These are phyloP conservation scores for Rhinogobius similis DNA, from an alignment of 2,113 vertebrate species.

Conservation along the genomic window DNA sequence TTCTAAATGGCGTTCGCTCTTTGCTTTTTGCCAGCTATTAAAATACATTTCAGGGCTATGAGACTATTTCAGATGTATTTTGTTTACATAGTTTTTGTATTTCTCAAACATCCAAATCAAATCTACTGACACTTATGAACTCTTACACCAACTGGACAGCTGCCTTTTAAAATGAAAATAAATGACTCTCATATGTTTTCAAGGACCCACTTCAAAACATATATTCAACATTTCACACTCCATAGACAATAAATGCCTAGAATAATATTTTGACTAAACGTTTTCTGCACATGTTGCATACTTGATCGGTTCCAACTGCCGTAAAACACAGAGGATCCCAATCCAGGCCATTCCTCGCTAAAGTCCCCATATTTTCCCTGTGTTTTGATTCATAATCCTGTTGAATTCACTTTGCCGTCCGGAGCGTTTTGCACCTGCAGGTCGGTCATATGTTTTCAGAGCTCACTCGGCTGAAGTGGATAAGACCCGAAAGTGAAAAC, in stretches of 20 bases:
- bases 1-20: too few relatives aligned
- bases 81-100: too few relatives aligned
- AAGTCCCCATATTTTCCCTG: background rate
- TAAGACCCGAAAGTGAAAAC: conserved; percentile 6
- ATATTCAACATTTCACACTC: conserved; percentile 3
- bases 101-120: too few relatives aligned
- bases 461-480: conserved; percentile 8
- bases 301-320: background rate
- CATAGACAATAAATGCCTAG: background rate
- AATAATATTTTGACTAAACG: background rate
- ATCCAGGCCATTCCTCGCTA: background rate
- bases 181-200: background rate
- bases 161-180: too few relatives aligned
- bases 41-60: too few relatives aligned
- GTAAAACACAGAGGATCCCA: background rate
- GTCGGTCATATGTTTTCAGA: conserved; percentile 4
- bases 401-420: background rate
- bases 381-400: conserved; percentile 8
- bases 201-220: background rate
- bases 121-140: too few relatives aligned
- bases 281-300: background rate
- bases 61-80: too few relatives aligned
- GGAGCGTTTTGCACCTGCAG: conserved; percentile 6
- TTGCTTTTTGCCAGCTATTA: too few relatives aligned
- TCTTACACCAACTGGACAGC: too few relatives aligned